Base-by-base conservation (phyloP, 2,888 invertebrate species). In the Meghimatium bilineatum region DNA sequence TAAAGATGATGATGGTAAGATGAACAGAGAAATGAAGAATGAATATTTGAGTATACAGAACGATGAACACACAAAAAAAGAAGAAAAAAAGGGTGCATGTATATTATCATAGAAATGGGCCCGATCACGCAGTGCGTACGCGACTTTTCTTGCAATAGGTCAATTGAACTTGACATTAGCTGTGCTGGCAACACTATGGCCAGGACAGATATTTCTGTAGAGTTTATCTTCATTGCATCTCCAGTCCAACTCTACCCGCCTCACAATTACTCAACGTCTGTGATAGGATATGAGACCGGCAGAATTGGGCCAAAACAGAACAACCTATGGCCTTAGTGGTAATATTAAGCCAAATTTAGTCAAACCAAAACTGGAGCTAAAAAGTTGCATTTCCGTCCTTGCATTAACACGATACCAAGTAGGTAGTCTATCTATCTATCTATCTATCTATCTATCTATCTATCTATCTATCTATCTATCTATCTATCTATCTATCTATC, bases 181-280 rank as follows among this genome's bases (percentile, higher is more conserved):
- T 20, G 36, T 77, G 52, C 74, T 23, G 74, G 20, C 74, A 74
- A 74, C 74, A 52, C 74, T 74, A 20, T 20, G 29, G 74, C 52
- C 52, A 52, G 74, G 52, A 74, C 49, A 74, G 52, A 74, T 23
- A 74, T 74, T 52, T 74, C 74, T 74, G 74, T 23, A 14, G 74
- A 74, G 74, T 52, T 66, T 77, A 77, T 77, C 77, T 63, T 36
- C 77, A 52, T 74, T 74, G 52, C 52, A 74, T 74, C 74, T 74
- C 52, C 49, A 52, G 52, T 74, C 52, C 23, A 23, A 32, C 74
- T 52, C 52, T 32, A 20, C 52, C 52, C 52, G 8, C 52, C 29
- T 49, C 52, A 49, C 32, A 52, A 52, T 74, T 74, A 74, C 74
- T 74, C 52, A 74, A 52, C 32, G 32, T 74, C 52, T 29, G 32